phyloP scores from a whole-genome alignment of 2,888 invertebrate genomes.

The Nomada flava region DNA sequence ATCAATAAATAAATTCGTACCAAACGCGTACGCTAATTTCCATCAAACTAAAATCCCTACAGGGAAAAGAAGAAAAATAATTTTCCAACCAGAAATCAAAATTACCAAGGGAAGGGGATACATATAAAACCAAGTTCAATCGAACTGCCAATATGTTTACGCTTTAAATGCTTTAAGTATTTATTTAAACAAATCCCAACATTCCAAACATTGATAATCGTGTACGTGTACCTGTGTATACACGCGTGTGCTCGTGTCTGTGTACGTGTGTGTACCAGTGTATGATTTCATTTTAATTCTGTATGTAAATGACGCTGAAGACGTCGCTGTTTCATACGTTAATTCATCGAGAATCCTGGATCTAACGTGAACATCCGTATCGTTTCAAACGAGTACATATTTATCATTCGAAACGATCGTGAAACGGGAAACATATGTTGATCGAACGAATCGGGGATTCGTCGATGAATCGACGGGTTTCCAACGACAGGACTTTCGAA shows the following conservation, averaged over 20 bases:
- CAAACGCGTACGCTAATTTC: no score
- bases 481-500: slow-evolving; percentile 52
- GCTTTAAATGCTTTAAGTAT: slow-evolving; percentile 77
- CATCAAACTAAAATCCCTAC: no score
- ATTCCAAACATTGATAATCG: slow-evolving; percentile 81
- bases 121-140: background rate
- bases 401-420: background rate
- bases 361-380: slow-evolving; percentile 1
- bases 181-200: slow-evolving; percentile 82
- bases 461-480: slow-evolving; percentile 34
- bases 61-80: no score
- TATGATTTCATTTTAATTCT: slow-evolving; percentile 46
- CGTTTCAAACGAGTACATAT: slow-evolving; percentile 11
- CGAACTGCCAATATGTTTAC: slow-evolving; percentile 32
- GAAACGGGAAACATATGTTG: slow-evolving; percentile 1
- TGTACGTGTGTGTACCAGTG: slow-evolving; percentile 28
- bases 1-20: no score
- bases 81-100: background rate
- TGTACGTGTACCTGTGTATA: slow-evolving; percentile 47
- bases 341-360: slow-evolving; percentile 52
- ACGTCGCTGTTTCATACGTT: slow-evolving; percentile 39
- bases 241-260: slow-evolving; percentile 28
- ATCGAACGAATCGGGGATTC: slow-evolving; percentile 28
- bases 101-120: background rate
- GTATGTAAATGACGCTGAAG: slow-evolving; percentile 52